phyloP scores from a whole-genome alignment of 2,113 vertebrate species.

The Caranx ignobilis region DNA sequence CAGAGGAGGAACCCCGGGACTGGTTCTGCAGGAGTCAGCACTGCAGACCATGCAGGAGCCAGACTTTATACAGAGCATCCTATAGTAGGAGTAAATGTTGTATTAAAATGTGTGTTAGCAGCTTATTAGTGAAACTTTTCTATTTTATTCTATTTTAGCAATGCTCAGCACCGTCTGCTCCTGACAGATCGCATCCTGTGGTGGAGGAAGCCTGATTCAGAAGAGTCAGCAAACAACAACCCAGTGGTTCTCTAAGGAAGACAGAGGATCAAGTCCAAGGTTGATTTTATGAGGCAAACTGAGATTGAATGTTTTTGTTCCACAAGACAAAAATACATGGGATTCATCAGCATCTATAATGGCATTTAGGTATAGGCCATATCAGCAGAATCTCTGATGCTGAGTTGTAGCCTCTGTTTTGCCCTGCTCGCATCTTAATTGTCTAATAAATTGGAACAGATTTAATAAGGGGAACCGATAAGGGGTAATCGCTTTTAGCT shows the following conservation, averaged over 20 bases:
- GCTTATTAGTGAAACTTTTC: constrained; percentile 20
- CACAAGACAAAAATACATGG: too few species aligned
- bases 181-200: constrained; percentile 29
- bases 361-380: neutral
- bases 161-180: constrained; percentile 8
- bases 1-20: constrained; percentile 11
- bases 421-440: neutral
- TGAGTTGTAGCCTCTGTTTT: neutral
- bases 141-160: constrained; percentile 8
- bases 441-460: neutral
- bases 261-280: neutral
- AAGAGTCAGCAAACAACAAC: constrained; percentile 43
- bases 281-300: neutral
- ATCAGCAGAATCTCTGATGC: neutral
- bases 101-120: neutral
- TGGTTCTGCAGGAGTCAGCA: constrained; percentile 72
- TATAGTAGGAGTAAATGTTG: neutral
- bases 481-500: constrained; percentile 6
- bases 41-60: constrained; percentile 23
- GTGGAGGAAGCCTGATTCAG: constrained; percentile 23
- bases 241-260: neutral
- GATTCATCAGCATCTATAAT: neutral
- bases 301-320: too few species aligned
- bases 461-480: neutral
- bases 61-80: constrained; percentile 32